Percentiles rank a stretch among this genome's conserved stretches.
Evolutionary conservation across 2,888 invertebrate genomes (phyloP).

Genomic region (Nomada lathburiana): DNA sequence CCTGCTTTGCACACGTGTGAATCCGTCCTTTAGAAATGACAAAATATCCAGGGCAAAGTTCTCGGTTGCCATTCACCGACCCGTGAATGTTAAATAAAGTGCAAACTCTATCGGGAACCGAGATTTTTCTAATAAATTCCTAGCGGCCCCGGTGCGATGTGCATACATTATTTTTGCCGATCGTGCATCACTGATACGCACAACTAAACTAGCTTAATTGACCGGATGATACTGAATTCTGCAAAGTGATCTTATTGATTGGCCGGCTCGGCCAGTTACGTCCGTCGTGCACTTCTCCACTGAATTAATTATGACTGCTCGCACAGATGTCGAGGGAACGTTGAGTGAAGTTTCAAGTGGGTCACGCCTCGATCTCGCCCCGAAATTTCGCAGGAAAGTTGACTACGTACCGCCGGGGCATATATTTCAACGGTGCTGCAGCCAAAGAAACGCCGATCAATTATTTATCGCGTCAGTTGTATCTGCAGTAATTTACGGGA

Average conservation of each 20-base stretch:
- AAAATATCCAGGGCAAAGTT: background rate
- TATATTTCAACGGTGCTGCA: background rate
- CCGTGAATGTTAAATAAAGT: background rate
- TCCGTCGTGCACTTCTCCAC: conserved; percentile 19
- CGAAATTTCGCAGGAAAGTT: conserved; percentile 29
- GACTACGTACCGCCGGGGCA: background rate
- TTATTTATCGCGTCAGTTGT: background rate
- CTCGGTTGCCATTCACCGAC: background rate
- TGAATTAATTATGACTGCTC: conserved; percentile 54
- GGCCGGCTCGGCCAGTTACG: conserved; percentile 20
- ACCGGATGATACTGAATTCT: conserved; percentile 13
- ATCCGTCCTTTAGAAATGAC: background rate
- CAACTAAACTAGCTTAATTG: background rate
- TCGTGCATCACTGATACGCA: background rate
- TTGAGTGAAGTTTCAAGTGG: conserved; percentile 31
- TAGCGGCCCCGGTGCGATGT: too few relatives aligned
- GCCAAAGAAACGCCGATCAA: conserved; percentile 12
- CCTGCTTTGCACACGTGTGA: too few relatives aligned
- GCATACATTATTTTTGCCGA: background rate
- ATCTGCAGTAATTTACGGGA: conserved; percentile 1
- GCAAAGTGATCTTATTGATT: conserved; percentile 43
- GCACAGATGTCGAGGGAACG: conserved; percentile 21
- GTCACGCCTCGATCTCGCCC: conserved; percentile 9
- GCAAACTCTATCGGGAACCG: background rate
- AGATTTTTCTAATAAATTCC: background rate